Evolutionary conservation across 2,797 vertebrate genomes (phyloP).

Genomic region (Poeciliopsis infans): DNA sequence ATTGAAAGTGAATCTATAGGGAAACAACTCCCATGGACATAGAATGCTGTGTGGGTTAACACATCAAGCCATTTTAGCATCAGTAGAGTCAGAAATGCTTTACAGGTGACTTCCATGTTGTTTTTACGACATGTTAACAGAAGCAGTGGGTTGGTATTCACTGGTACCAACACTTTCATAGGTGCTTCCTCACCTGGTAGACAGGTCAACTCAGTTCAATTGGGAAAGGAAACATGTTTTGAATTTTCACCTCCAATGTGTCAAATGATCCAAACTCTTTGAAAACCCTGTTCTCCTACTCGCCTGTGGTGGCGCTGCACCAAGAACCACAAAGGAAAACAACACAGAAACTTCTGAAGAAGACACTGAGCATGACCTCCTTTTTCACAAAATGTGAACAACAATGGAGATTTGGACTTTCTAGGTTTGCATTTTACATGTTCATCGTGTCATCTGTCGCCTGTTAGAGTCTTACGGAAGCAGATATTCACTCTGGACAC

Average conservation of each 20-base stretch:
- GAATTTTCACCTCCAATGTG: neutral
- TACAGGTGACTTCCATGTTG: neutral
- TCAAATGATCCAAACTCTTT: no score
- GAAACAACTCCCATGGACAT: conserved; percentile 32
- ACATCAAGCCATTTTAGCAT: neutral
- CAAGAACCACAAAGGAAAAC: no score
- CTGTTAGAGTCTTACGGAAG: neutral
- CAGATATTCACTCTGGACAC: neutral
- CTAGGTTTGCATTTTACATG: no score
- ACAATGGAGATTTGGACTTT: no score
- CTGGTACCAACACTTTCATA: no score
- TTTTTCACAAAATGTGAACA: no score
- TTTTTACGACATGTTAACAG: neutral
- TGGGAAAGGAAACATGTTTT: neutral
- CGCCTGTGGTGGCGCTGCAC: no score
- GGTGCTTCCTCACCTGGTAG: no score
- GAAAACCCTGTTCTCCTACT: no score
- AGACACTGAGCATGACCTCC: no score
- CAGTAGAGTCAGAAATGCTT: neutral
- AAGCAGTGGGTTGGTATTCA: neutral
- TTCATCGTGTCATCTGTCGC: neutral
- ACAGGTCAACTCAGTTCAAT: no score
- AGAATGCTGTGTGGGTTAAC: neutral
- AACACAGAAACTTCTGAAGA: no score
- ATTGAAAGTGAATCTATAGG: conserved; percentile 35